A percentile compares a stretch with the other conserved stretches of the same genome.
phyloP scores from a whole-genome alignment of 2,797 vertebrate genomes.

The Gadopsis marmoratus region DNA sequence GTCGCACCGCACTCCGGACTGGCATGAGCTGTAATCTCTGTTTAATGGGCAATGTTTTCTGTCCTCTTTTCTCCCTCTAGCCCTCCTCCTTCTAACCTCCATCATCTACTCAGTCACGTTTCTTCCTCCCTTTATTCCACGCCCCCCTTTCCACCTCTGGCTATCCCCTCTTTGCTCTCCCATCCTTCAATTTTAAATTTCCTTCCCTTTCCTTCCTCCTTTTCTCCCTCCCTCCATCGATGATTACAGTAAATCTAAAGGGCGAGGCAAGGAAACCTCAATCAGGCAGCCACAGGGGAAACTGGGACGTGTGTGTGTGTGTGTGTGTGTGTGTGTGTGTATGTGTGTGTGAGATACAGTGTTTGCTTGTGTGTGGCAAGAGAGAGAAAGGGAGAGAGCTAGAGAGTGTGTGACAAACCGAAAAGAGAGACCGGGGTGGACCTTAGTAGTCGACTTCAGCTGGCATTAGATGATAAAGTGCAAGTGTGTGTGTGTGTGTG shows the following conservation, averaged over 20 bases:
- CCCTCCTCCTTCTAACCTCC: background rate
- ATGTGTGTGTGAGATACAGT: conserved; percentile 25
- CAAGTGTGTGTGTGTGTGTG: background rate
- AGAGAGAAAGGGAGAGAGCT: conserved; percentile 6
- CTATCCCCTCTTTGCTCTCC: conserved; percentile 8
- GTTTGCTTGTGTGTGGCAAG: conserved; percentile 21
- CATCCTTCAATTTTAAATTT: conserved; percentile 33
- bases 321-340: conserved; percentile 27
- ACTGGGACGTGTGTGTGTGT: conserved; percentile 23
- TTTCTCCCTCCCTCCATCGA: conserved; percentile 19
- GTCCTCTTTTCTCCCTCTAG: conserved; percentile 10
- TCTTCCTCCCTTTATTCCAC: background rate
- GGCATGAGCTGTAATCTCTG: conserved; percentile 50
- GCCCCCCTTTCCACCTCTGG: background rate
- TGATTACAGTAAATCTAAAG: conserved; percentile 70
- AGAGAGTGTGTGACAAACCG: conserved; percentile 28
- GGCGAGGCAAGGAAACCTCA: conserved; percentile 58
- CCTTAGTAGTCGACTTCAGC: conserved; percentile 39
- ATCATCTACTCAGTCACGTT: background rate
- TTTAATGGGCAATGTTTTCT: conserved; percentile 69
- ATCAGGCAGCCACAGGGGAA: conserved; percentile 61
- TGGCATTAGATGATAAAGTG: conserved; percentile 53
- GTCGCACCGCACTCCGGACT: conserved; percentile 42
- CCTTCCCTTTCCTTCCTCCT: conserved; percentile 4
- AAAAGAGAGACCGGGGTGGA: conserved; percentile 26